phyloP scores from a whole-genome alignment of 2,113 vertebrate species.

The Oenanthe oenanthe region DNA sequence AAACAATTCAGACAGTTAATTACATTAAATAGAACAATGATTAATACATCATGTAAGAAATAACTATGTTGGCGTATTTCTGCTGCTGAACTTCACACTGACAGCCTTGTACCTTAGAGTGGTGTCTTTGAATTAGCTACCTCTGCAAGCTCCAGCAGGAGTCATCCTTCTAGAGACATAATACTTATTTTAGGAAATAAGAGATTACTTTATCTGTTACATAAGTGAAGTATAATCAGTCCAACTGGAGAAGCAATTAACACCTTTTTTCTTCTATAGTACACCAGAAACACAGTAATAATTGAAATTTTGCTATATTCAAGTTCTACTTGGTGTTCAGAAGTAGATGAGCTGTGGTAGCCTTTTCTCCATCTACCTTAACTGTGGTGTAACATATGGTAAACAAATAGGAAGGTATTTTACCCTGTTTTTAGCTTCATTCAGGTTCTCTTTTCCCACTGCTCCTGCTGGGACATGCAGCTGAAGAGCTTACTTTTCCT shows the following conservation, averaged over 20 bases:
- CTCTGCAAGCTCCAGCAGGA: not conserved
- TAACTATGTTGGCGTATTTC: not conserved
- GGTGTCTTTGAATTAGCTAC: not conserved
- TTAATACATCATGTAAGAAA: not conserved
- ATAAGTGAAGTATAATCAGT: not conserved
- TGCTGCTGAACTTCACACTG: not conserved
- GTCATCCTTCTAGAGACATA: not conserved
- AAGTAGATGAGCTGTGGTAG: not conserved
- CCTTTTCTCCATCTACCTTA: not conserved
- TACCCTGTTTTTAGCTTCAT: not conserved
- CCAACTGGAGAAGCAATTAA: not conserved
- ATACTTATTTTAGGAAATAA: not conserved
- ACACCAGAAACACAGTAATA: not conserved
- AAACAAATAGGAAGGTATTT: not conserved
- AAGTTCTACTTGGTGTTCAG: not conserved
- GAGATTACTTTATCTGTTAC: not conserved
- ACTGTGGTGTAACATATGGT: rapidly evolving
- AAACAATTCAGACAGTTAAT: not conserved
- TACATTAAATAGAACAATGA: not conserved
- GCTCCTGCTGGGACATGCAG: not conserved
- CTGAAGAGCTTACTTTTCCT: not conserved
- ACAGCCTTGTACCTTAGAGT: not conserved
- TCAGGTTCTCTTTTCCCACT: not conserved
- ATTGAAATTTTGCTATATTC: not conserved
- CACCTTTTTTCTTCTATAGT: not conserved